phyloP scores from a whole-genome alignment of 2,797 vertebrate genomes.

The Molothrus aeneus region DNA sequence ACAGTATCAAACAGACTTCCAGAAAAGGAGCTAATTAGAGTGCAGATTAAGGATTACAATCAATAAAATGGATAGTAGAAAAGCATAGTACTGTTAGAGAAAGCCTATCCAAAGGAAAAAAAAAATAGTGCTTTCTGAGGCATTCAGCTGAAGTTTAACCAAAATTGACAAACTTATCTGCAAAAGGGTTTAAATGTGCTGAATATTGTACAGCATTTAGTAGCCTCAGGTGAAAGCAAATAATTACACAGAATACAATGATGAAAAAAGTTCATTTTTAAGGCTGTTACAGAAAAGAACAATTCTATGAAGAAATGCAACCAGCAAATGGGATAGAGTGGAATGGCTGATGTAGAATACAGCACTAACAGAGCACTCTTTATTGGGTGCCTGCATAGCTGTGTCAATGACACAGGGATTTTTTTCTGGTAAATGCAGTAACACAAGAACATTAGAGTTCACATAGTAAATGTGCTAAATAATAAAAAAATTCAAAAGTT shows the following conservation, averaged over 20 bases:
- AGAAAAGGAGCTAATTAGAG: not conserved
- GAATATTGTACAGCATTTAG: not conserved
- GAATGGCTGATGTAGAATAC: not conserved
- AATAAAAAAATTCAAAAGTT: not conserved
- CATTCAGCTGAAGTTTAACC: not conserved
- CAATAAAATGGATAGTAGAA: not conserved
- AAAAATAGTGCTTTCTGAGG: not conserved
- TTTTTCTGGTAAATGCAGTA: not conserved
- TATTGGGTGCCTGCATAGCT: not conserved
- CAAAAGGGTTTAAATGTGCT: not conserved
- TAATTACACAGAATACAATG: not conserved
- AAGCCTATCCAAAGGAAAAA: not conserved
- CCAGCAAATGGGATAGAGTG: not conserved
- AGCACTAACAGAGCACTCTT: not conserved
- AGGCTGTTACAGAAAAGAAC: not conserved
- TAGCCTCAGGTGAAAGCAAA: not conserved
- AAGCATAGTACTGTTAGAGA: not conserved
- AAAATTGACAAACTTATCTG: not conserved
- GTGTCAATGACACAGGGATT: not conserved
- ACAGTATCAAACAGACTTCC: constrained; percentile 6
- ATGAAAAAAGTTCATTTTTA: not conserved
- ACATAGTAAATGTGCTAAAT: not conserved
- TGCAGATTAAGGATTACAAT: constrained; percentile 5
- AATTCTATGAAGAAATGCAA: not conserved
- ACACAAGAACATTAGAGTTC: not conserved